Evolutionary conservation across 2,797 vertebrate genomes (phyloP).

Genomic region (Poecilia picta): DNA sequence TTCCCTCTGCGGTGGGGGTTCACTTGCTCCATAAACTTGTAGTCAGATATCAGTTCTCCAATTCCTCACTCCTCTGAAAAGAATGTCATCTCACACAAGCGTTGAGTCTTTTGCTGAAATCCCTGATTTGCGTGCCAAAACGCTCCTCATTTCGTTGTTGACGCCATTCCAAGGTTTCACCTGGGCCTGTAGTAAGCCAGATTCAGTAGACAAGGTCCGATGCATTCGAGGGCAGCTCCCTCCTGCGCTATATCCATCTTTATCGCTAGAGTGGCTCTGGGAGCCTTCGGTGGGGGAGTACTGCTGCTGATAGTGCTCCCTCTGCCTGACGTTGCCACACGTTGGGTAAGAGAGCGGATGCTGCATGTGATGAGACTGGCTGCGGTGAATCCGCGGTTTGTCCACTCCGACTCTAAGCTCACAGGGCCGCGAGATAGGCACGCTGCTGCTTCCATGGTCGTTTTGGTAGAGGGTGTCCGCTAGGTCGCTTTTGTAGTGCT

Average conservation of each 20-base stretch:
- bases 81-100: slow-evolving; percentile 75
- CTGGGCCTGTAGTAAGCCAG: slow-evolving; percentile 78
- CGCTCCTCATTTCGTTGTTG: slow-evolving; percentile 87
- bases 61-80: slow-evolving; percentile 9
- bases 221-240: slow-evolving; percentile 73
- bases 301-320: slow-evolving; percentile 63
- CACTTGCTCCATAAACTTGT: not conserved
- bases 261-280: slow-evolving; percentile 60
- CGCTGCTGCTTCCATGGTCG: slow-evolving; percentile 61
- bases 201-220: slow-evolving; percentile 81
- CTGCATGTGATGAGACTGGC: slow-evolving; percentile 79
- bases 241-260: slow-evolving; percentile 71
- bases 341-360: slow-evolving; percentile 77
- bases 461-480: slow-evolving; percentile 81
- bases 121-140: slow-evolving; percentile 78
- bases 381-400: slow-evolving; percentile 66
- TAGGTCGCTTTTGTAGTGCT: slow-evolving; percentile 49
- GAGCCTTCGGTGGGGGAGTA: slow-evolving; percentile 65
- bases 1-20: slow-evolving; percentile 17
- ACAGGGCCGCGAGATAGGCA: slow-evolving; percentile 46
- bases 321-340: slow-evolving; percentile 67
- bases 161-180: slow-evolving; percentile 85
- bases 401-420: slow-evolving; percentile 74
- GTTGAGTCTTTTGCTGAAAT: slow-evolving; percentile 88
- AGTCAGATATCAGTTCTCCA: slow-evolving; percentile 10